Conservation (phyloP, 2,113 vertebrate species). For the Saguinus midas region DNA sequence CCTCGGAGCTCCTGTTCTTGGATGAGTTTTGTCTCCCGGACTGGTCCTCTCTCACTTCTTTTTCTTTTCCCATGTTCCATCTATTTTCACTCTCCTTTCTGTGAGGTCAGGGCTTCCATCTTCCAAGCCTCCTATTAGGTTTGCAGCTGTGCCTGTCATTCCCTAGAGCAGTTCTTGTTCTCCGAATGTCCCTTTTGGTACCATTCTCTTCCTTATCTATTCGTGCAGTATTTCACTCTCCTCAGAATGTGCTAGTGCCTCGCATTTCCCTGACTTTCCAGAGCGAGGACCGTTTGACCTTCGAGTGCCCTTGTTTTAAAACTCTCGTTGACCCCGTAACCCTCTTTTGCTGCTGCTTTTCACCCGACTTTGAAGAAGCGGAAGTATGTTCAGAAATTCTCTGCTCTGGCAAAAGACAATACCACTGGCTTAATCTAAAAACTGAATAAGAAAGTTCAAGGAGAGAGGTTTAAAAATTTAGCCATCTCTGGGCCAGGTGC, state of each 20-base stretch:
- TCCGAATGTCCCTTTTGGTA: rapidly evolving
- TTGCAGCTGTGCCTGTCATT: not conserved
- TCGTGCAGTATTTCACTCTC: rapidly evolving
- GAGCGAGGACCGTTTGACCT: rapidly evolving
- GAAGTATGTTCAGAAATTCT: not conserved
- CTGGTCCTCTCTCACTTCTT: too few relatives aligned
- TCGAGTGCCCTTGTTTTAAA: too few relatives aligned
- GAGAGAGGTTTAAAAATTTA: not conserved
- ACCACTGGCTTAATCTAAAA: not conserved
- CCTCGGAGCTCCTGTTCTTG: not conserved
- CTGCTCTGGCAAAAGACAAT: not conserved
- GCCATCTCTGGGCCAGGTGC: not conserved
- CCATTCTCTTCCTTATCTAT: not conserved
- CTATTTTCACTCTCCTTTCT: not conserved
- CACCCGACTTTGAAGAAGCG: not conserved
- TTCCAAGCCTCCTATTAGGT: not conserved
- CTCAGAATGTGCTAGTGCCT: too few relatives aligned
- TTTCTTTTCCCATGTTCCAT: not conserved
- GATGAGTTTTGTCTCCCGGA: not conserved
- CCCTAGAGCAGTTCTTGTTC: not conserved
- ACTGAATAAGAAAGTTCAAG: not conserved
- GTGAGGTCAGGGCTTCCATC: not conserved
- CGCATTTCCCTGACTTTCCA: rapidly evolving
- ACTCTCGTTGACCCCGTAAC: not conserved
- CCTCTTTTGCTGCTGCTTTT: not conserved